Evolutionary conservation across 2,113 vertebrate genomes (phyloP).

Genomic region (Colistium nudipinnis): DNA sequence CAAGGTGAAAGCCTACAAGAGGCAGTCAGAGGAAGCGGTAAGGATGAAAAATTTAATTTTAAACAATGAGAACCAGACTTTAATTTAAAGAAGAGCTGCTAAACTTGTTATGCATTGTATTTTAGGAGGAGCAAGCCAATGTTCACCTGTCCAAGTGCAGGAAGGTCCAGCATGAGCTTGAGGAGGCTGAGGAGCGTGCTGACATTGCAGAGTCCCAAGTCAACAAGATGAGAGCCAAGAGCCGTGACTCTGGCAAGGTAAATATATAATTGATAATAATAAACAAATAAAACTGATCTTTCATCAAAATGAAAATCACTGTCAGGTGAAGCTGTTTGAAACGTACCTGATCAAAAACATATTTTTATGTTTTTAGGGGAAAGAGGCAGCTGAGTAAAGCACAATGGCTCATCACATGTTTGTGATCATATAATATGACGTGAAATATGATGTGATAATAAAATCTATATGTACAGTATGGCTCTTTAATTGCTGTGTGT

Average conservation of each 20-base stretch:
- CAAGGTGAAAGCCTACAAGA: constrained; percentile 94
- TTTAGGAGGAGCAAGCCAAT: constrained; percentile 78
- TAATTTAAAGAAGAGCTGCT: not conserved
- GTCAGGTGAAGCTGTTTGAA: not conserved
- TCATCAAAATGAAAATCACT: no score
- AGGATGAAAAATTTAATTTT: constrained; percentile 13
- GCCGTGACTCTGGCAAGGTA: constrained; percentile 81
- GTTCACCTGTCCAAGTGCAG: constrained; percentile 78
- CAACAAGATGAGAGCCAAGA: constrained; percentile 86
- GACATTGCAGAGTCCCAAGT: constrained; percentile 86
- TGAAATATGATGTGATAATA: not conserved
- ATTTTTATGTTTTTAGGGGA: not conserved
- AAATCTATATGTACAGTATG: not conserved
- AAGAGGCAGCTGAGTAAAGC: not conserved
- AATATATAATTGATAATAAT: not conserved
- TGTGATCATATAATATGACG: not conserved
- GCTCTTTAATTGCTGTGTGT: not conserved
- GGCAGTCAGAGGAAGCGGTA: constrained; percentile 89
- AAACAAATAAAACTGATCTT: no score
- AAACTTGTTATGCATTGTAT: not conserved
- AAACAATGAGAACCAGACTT: not conserved
- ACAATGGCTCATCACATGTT: not conserved
- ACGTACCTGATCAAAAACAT: not conserved
- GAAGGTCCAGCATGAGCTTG: constrained; percentile 84
- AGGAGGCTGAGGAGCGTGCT: constrained; percentile 86